A percentile compares a stretch with the other conserved stretches of the same genome.
phyloP scores from a whole-genome alignment of 2,797 vertebrate genomes.

The Rhabdophis nuchalis region DNA sequence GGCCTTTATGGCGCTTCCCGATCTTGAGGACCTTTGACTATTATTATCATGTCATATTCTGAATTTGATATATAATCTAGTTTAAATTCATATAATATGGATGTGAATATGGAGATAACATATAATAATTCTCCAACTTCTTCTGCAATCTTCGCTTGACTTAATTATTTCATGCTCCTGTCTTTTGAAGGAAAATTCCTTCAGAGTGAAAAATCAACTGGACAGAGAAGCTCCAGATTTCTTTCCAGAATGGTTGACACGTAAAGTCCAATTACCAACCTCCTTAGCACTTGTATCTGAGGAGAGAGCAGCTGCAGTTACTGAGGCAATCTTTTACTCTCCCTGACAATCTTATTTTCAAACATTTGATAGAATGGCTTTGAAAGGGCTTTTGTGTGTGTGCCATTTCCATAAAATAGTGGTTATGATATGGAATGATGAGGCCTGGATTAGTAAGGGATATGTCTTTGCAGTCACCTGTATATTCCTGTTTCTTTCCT shows the following conservation, averaged over 20 bases:
- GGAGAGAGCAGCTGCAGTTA: neutral
- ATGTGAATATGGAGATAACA: neutral
- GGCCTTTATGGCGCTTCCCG: neutral
- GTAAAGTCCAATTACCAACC: neutral
- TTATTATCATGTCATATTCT: slow-evolving; percentile 30
- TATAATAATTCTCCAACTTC: slow-evolving; percentile 18
- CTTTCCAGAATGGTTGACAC: slow-evolving; percentile 6
- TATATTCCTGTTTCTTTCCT: neutral
- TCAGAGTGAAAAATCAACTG: neutral
- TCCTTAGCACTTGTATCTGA: neutral
- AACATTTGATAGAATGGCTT: neutral
- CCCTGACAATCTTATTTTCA: neutral
- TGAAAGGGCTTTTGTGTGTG: neutral
- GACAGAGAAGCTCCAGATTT: neutral
- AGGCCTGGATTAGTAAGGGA: neutral
- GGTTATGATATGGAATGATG: neutral
- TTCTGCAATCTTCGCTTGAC: slow-evolving; percentile 44
- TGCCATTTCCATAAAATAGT: neutral
- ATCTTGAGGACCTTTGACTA: neutral
- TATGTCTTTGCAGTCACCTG: neutral
- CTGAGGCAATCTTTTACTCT: slow-evolving; percentile 26
- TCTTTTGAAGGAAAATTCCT: slow-evolving; percentile 17
- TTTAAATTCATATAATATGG: neutral
- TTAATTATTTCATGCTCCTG: slow-evolving; percentile 47
- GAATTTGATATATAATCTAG: neutral